Conservation (phyloP, 2,797 vertebrate genomes). For the Rhodeus uyekii region DNA sequence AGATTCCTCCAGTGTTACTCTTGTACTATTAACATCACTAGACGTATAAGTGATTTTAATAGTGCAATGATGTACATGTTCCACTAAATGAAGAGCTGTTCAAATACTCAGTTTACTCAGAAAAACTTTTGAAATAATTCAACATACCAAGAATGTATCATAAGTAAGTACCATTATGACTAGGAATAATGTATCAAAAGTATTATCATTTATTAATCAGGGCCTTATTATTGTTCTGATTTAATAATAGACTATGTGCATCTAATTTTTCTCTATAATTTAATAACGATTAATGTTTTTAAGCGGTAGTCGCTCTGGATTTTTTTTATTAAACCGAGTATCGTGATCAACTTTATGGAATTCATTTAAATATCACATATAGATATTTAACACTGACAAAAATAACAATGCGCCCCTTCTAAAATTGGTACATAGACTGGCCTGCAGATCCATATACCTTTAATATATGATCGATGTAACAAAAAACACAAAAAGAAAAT, state of each 20-base stretch:
- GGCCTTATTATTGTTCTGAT: not conserved
- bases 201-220: not conserved
- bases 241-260: not conserved
- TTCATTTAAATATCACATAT: not conserved
- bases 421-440: conserved; percentile 78
- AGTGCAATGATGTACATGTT: conserved; percentile 8
- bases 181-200: not conserved
- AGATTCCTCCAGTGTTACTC: conserved; percentile 16
- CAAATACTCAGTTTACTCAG: not conserved
- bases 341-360: not conserved
- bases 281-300: not conserved
- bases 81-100: not conserved
- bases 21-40: conserved; percentile 20
- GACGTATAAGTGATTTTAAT: conserved; percentile 19
- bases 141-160: not conserved
- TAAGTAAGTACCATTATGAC: not conserved
- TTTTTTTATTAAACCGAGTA: not conserved
- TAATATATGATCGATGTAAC: conserved; percentile 61
- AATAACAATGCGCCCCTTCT: conserved; percentile 60
- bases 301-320: not conserved
- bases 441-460: conserved; percentile 84
- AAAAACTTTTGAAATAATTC: not conserved
- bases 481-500: conserved; percentile 32
- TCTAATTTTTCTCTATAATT: not conserved
- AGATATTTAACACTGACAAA: conserved; percentile 53